Percentiles rank a stretch among this genome's conserved stretches.
phyloP scores from a whole-genome alignment of 2,113 vertebrate genomes.

The Alligator mississippiensis region DNA sequence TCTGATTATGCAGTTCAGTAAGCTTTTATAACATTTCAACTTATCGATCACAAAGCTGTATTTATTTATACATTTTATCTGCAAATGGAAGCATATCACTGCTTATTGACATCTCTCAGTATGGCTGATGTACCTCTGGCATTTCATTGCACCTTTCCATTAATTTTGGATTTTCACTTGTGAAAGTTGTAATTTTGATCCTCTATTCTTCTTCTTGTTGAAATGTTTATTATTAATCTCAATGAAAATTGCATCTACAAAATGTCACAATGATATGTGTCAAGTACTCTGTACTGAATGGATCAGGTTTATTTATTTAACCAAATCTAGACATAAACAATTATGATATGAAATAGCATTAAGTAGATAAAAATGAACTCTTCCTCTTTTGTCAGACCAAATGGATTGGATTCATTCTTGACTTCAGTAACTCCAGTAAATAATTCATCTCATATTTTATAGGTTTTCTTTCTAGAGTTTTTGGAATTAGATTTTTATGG shows the following conservation, averaged over 20 bases:
- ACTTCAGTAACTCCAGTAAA: neutral
- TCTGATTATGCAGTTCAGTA: neutral
- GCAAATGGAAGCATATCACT: neutral
- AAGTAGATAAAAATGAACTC: neutral
- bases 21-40: neutral
- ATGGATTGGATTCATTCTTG: neutral
- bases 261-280: neutral
- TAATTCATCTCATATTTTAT: neutral
- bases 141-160: neutral
- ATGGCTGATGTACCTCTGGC: neutral
- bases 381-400: neutral
- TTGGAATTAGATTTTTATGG: neutral
- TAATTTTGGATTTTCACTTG: neutral
- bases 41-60: neutral
- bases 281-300: neutral
- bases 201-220: neutral
- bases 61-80: neutral
- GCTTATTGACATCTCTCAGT: neutral
- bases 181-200: neutral
- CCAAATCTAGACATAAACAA: neutral
- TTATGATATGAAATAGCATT: neutral
- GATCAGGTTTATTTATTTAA: neutral
- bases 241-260: neutral
- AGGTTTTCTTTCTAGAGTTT: neutral
- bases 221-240: neutral